These are phyloP conservation scores for Isurus oxyrinchus DNA, from an alignment of 2,113 vertebrate species.

Conservation along the genomic window DNA sequence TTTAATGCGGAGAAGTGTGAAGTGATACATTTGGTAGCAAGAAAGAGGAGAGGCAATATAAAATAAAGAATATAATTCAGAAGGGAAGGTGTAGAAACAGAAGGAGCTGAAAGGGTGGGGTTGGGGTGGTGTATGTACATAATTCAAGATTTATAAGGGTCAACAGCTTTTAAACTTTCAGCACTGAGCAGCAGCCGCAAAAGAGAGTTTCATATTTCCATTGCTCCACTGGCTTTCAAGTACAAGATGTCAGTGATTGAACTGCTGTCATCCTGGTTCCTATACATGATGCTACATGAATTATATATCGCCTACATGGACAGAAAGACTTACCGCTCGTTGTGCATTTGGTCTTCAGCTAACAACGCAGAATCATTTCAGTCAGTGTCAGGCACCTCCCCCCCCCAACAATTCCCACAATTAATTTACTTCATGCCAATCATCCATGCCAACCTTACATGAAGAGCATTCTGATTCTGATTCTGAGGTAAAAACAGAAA, in stretches of 20 bases:
- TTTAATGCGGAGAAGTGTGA: no score
- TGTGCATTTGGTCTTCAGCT: background rate
- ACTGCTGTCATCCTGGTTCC: background rate
- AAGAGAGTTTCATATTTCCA: background rate
- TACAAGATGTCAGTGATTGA: background rate
- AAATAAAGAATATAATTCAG: no score
- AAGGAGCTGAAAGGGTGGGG: no score
- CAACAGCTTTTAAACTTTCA: background rate
- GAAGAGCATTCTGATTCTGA: background rate
- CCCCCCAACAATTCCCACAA: background rate
- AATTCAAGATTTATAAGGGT: background rate
- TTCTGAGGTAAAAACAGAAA: no score
- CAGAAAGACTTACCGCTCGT: background rate
- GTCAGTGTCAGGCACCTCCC: background rate
- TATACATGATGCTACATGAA: background rate
- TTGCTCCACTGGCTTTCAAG: background rate
- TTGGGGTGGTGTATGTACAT: background rate
- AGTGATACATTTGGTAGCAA: no score
- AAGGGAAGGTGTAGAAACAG: no score
- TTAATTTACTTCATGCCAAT: background rate
- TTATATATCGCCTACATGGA: background rate
- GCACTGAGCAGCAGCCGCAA: background rate
- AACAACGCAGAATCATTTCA: background rate
- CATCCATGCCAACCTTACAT: no score
- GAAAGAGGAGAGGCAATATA: no score